Evolutionary conservation across 1,140 invertebrate species (phyloP).

Genomic region (Drosophila ohnishii): DNA sequence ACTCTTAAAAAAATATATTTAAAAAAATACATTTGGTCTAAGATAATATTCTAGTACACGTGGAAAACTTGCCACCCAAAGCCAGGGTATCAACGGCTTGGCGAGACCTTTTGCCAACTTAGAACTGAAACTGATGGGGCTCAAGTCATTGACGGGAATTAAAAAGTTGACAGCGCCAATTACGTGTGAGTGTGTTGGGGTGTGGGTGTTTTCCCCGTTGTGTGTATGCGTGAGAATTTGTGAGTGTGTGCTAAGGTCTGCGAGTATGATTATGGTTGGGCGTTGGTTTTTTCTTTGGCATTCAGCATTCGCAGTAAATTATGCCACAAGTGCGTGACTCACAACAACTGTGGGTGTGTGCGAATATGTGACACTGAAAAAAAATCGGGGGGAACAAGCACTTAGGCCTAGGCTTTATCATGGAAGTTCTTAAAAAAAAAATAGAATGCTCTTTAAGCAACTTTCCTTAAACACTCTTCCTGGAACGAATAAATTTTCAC

Average conservation of each 20-base stretch:
- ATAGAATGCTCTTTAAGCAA: background rate
- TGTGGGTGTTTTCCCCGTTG: background rate
- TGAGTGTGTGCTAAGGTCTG: background rate
- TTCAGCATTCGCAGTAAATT: conserved; percentile 61
- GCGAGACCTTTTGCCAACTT: conserved; percentile 20
- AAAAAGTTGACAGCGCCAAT: conserved; percentile 50
- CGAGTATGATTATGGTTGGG: conserved; percentile 19
- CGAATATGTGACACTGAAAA: background rate
- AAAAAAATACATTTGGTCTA: rapidly evolving
- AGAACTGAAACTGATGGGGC: conserved; percentile 34
- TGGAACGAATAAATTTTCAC: no score
- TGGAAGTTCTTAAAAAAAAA: no score
- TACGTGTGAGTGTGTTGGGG: conserved; percentile 28
- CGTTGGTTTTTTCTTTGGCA: conserved; percentile 33
- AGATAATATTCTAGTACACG: background rate
- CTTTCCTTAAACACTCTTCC: background rate
- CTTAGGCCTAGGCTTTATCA: no score
- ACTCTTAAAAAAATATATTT: background rate
- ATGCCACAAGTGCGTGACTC: conserved; percentile 73
- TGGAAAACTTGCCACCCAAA: background rate
- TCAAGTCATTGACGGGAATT: conserved; percentile 52
- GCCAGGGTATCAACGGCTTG: conserved; percentile 27
- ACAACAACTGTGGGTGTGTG: conserved; percentile 20
- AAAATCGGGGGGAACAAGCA: background rate
- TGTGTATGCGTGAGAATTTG: conserved; percentile 1